Evolutionary conservation across 2,888 invertebrate genomes (phyloP).

Genomic region (Drosophila histrio): DNA sequence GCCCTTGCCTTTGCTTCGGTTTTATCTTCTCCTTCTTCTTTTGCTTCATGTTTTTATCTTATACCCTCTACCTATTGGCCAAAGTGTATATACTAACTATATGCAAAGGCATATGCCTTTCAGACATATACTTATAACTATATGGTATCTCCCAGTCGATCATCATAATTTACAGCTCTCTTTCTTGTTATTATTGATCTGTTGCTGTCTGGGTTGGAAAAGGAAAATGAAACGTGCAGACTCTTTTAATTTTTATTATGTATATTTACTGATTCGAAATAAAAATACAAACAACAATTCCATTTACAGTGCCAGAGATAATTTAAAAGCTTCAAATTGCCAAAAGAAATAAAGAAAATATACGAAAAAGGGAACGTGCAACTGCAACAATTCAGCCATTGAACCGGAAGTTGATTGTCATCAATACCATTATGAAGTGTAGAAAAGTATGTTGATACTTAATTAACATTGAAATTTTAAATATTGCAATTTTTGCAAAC

Average conservation of each 20-base stretch:
- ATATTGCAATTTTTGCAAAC: background rate
- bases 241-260: slow-evolving; percentile 51
- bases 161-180: background rate
- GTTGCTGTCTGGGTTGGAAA: slow-evolving; percentile 28
- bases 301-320: slow-evolving; percentile 52
- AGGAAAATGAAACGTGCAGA: slow-evolving; percentile 28
- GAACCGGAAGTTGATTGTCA: background rate
- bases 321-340: slow-evolving; percentile 54
- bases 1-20: slow-evolving; percentile 29
- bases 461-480: background rate
- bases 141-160: background rate
- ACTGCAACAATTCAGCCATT: slow-evolving; percentile 19
- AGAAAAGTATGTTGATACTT: background rate
- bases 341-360: slow-evolving; percentile 26
- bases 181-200: slow-evolving; percentile 30
- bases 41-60: slow-evolving; percentile 8
- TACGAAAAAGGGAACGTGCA: background rate
- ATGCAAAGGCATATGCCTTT: background rate
- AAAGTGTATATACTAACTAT: background rate
- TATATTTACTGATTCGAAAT: slow-evolving; percentile 65
- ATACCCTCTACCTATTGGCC: background rate
- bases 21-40: slow-evolving; percentile 6
- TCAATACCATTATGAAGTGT: background rate
- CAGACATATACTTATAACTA: background rate
- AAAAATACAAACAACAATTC: slow-evolving; percentile 60